Base-by-base conservation (phyloP, 2,797 vertebrate genomes). In the Sorex maritimensis region DNA sequence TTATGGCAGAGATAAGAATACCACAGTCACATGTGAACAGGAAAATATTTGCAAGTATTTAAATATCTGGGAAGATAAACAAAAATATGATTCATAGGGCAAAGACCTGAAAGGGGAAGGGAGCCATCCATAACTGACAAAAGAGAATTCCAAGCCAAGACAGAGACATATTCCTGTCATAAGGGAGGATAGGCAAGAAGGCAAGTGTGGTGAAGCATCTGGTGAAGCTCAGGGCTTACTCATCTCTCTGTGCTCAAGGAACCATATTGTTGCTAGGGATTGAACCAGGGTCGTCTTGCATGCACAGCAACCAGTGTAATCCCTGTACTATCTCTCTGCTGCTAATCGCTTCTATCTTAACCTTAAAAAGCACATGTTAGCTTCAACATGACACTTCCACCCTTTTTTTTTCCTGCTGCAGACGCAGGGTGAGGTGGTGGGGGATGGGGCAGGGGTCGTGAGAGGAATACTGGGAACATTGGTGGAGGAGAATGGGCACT, bases 61-160 rank as follows among this genome's bases (percentile, higher is more conserved):
- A 73, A 83, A 14, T 44, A 81, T 82, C 72, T 86, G 44, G 38
- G 75, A 85, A 86, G 52, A 34, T 14, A 71, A 72, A 81, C 34
- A 77, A 86, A 95, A 52, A 38, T 73, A 65, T n/a, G 23, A 1
- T 12, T 91, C 52, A 52, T 77, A 90, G 92, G 15, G 41, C 65
- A 61, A 69, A 93, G 34, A 69, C 15, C 30, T 69, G 30, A 69
- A 72, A 28, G 3, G 28, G 21, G 46, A 14, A 77, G 23, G 21
- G 3, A 80, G 7, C 49, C 5, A n/a, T 11, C 58, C 12, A 1
- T 52, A 14, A 23, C 8, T 28, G 41, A 38, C 4, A 41, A 17
- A 58, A 46, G 72, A 61, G 23, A 34, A n/a, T 4, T 68, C 63
- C 9, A 26, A 46, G 68, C 68, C 65, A 23, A 87, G 23, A 11